These are phyloP conservation scores for Pissodes strobi DNA, from an alignment of 1,140 invertebrate genomes.

Conservation along the genomic window DNA sequence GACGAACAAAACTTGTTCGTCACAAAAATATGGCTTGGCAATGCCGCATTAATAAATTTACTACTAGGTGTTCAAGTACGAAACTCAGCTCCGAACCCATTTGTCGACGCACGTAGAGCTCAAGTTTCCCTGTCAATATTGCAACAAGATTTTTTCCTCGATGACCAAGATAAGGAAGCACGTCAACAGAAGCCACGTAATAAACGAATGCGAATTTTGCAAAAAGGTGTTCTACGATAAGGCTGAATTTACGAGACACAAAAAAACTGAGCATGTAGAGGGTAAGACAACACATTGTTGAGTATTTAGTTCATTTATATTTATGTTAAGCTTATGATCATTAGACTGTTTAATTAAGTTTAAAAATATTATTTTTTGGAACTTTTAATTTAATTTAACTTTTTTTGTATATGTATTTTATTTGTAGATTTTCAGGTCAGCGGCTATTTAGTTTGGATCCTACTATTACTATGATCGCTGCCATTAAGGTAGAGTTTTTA, in stretches of 20 bases:
- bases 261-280: slow-evolving; percentile 32
- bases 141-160: slow-evolving; percentile 41
- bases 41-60: neutral
- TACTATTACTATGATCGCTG: too few relatives aligned
- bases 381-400: neutral
- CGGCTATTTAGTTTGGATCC: too few relatives aligned
- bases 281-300: slow-evolving; percentile 4
- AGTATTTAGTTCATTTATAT: too few relatives aligned
- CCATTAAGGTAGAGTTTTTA: too few relatives aligned
- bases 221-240: slow-evolving; percentile 40
- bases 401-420: neutral
- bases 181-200: slow-evolving; percentile 42
- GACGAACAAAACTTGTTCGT: neutral
- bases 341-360: neutral
- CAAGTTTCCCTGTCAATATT: slow-evolving; percentile 47
- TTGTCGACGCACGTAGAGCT: slow-evolving; percentile 41
- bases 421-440: neutral
- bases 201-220: slow-evolving; percentile 43
- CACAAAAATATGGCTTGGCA: neutral
- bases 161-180: slow-evolving; percentile 45
- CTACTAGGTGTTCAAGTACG: slow-evolving; percentile 36
- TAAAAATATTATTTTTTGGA: slow-evolving; percentile 3
- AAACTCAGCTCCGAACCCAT: slow-evolving; percentile 38
- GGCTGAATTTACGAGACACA: slow-evolving; percentile 31
- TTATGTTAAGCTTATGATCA: too few relatives aligned